These are phyloP conservation scores for Tupiocoris notatus DNA, from an alignment of 2,888 invertebrate genomes.

Conservation along the genomic window DNA sequence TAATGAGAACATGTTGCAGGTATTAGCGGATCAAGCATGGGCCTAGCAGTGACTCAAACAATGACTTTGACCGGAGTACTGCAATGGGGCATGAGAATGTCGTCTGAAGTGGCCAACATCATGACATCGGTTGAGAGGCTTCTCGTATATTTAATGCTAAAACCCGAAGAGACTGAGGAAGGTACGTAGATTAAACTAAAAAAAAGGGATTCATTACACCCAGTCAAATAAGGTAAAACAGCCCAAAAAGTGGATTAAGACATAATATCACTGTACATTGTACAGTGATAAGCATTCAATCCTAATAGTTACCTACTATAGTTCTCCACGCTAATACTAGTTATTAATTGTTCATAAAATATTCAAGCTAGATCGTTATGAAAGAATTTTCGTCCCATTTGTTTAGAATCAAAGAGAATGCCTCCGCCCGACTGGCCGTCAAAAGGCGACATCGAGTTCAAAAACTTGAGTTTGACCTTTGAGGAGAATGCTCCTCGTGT, in stretches of 20 bases:
- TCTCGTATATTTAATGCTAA: constrained; percentile 75
- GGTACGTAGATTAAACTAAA: no score
- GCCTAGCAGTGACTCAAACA: constrained; percentile 74
- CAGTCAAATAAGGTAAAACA: no score
- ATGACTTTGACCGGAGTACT: constrained; percentile 73
- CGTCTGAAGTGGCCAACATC: constrained; percentile 80
- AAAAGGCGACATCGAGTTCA: constrained; percentile 58
- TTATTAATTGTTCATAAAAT: no score
- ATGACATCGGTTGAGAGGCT: constrained; percentile 90
- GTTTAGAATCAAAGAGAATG: constrained; percentile 54
- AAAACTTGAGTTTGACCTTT: constrained; percentile 60
- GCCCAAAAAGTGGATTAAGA: no score
- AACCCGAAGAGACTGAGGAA: constrained; percentile 56
- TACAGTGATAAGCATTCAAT: no score
- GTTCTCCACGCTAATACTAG: no score
- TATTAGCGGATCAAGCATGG: constrained; percentile 70
- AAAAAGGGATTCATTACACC: no score
- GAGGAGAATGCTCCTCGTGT: constrained; percentile 58
- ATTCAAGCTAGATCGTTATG: no score
- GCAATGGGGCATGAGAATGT: constrained; percentile 89
- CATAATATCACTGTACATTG: no score
- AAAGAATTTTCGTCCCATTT: no score
- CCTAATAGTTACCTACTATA: no score
- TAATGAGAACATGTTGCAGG: constrained; percentile 41
- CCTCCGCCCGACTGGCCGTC: constrained; percentile 59